Percentiles rank a stretch among this genome's conserved stretches.
Conservation (phyloP, 2,113 vertebrate species). For the Apaloderma vittatum region DNA sequence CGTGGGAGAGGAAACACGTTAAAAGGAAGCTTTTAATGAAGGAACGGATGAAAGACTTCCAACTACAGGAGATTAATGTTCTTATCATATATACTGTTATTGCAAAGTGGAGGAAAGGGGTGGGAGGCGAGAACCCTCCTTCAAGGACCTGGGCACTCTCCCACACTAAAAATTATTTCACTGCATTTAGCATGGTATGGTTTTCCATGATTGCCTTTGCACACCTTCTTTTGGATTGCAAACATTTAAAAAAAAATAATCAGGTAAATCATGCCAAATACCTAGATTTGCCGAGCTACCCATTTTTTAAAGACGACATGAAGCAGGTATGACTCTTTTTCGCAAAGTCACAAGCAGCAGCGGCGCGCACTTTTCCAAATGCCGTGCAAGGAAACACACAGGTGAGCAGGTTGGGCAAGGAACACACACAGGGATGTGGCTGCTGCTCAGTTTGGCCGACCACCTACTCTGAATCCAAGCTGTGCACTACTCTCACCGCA, state of each 20-base stretch:
- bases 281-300: neutral
- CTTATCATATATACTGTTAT: neutral
- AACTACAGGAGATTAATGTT: neutral
- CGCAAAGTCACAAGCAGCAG: neutral
- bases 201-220: neutral
- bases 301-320: accelerated
- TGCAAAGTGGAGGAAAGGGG: neutral
- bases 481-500: neutral
- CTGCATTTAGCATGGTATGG: neutral
- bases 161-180: neutral
- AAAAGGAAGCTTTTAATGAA: slow-evolving; percentile 51
- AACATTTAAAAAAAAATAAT: neutral
- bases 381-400: accelerated
- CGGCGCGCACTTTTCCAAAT: accelerated
- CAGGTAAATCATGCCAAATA: neutral
- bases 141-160: neutral
- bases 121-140: neutral
- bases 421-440: neutral
- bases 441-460: accelerated
- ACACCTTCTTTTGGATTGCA: neutral
- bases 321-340: neutral
- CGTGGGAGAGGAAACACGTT: neutral
- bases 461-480: neutral
- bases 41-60: slow-evolving; percentile 15
- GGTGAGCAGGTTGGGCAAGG: no score